These are phyloP conservation scores for Rhinichthys osculus DNA, from an alignment of 2,797 vertebrate species.

Conservation along the genomic window DNA sequence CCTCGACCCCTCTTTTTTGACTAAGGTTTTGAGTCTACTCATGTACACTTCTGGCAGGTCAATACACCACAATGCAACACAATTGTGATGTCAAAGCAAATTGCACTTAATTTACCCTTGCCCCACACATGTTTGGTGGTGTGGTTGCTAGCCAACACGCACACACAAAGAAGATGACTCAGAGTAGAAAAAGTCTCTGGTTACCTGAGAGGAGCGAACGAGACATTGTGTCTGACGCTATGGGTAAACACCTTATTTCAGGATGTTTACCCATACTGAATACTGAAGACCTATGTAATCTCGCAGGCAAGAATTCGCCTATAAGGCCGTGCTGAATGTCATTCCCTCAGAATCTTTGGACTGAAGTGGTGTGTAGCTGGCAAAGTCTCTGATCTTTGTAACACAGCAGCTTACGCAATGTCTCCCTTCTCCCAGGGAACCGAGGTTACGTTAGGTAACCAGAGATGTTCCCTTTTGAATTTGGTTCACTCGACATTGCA, in stretches of 20 bases:
- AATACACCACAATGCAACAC: not conserved
- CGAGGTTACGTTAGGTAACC: no score
- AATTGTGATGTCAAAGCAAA: not conserved
- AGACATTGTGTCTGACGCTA: not conserved
- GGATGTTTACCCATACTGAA: not conserved
- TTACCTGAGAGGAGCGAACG: not conserved
- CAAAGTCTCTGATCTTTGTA: not conserved
- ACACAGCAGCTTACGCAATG: no score
- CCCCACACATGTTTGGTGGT: no score
- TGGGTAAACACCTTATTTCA: not conserved
- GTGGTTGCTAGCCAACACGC: not conserved
- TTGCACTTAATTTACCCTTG: not conserved
- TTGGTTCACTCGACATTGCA: no score
- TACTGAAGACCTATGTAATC: not conserved
- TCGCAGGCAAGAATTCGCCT: no score
- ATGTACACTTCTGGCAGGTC: no score
- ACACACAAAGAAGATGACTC: not conserved
- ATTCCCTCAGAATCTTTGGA: not conserved
- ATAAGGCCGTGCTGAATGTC: not conserved
- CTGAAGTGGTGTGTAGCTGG: not conserved
- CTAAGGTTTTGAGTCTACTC: no score
- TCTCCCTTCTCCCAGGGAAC: no score
- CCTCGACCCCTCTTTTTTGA: no score
- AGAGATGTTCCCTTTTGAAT: no score
- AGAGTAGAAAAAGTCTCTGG: no score